Evolutionary conservation across 2,888 invertebrate genomes (phyloP), one percentile per base, ranked within the genome.

Genomic region (Agrochola lychnidis): DNA sequence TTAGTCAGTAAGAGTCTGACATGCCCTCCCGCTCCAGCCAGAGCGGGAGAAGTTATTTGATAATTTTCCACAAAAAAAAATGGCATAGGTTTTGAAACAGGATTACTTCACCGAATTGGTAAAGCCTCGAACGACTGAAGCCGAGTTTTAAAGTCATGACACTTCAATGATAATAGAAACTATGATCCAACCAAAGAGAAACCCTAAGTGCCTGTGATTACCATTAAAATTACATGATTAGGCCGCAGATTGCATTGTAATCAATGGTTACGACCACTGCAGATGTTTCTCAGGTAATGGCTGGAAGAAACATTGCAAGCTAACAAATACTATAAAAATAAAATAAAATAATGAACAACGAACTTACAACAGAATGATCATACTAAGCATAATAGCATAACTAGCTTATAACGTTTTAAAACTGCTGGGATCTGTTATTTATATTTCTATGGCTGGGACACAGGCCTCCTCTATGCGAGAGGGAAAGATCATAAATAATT

Each of bases 191-290:
- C 42, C 70, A 61, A 70, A 83, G 75, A 83, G 73, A 81, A 85
- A 80, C 48, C 68, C 62, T 67, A 76, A 85, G 62, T 74, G 70
- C 57, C 76, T 53, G 42, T 72, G 84, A 85, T 84, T 87, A 84
- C 81, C 73, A 73, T 84, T 78, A 78, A 84, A 73, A 78, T 78
- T 76, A 74, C 73, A 84, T 66, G 82, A 84, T 85, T 76, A 62
- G 72, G 72, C 70, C 63, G 51, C 71, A 77, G 71, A 76, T 76
- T 79, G 79, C 77, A 66, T 66, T 69, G 77, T 71, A 81, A 77
- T 85, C 78, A 83, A 83, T 77, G 76, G 70, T 64, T 74, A 63
- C 62, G 56, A 81, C 61, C 66, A 68, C 42, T 56, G 63, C 67
- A 70, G 72, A 78, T 78, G 83, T 62, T 72, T 66, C 83, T 70